Percentiles rank a stretch among this genome's conserved stretches.
phyloP scores from a whole-genome alignment of 2,888 invertebrate species.

The Fabriciana adippe region DNA sequence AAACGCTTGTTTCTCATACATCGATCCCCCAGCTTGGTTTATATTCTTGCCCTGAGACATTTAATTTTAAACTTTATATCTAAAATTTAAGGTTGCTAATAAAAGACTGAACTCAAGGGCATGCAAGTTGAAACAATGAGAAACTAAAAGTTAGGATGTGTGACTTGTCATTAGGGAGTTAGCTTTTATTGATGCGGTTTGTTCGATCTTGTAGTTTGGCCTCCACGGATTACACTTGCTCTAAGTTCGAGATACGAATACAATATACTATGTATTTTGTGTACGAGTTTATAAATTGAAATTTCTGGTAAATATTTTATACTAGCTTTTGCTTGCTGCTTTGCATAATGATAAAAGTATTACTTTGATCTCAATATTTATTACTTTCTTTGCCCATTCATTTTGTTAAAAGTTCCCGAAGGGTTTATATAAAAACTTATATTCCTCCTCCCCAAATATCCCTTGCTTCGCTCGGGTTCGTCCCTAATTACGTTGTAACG shows the following conservation, averaged over 20 bases:
- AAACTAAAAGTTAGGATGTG: slow-evolving; percentile 40
- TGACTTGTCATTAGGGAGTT: slow-evolving; percentile 41
- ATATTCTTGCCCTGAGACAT: background rate
- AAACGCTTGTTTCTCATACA: slow-evolving; percentile 12
- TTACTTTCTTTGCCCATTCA: too few species aligned
- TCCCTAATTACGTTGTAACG: too few species aligned
- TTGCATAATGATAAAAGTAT: too few species aligned
- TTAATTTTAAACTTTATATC: background rate
- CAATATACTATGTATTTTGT: background rate
- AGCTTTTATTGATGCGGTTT: slow-evolving; percentile 37
- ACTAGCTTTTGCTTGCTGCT: too few species aligned
- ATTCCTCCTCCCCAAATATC: too few species aligned
- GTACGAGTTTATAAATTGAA: too few species aligned
- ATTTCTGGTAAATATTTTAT: too few species aligned
- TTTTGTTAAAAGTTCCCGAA: too few species aligned
- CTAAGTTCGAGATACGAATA: slow-evolving; percentile 15
- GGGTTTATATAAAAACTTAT: too few species aligned
- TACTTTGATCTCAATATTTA: too few species aligned
- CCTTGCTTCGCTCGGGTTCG: too few species aligned
- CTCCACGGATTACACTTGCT: slow-evolving; percentile 25
- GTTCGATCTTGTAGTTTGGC: slow-evolving; percentile 34
- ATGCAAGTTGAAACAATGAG: slow-evolving; percentile 37
- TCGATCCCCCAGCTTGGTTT: background rate
- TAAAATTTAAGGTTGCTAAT: background rate
- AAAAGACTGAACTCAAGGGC: background rate